phyloP scores from a whole-genome alignment of 2,797 vertebrate species.

The Pangasius sanitwongsei region DNA sequence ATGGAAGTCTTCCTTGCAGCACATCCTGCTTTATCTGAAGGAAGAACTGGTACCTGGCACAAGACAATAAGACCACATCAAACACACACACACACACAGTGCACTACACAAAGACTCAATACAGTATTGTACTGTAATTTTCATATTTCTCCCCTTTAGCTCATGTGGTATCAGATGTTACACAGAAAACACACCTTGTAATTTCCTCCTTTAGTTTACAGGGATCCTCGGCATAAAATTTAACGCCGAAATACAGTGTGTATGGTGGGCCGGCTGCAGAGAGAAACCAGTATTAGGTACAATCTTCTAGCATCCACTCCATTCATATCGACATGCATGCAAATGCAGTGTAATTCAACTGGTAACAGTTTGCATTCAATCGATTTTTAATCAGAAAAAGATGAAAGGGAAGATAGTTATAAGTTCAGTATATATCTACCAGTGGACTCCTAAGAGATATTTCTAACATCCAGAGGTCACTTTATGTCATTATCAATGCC shows the following conservation, averaged over 20 bases:
- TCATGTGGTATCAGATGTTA: background rate
- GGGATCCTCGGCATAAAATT: constrained; percentile 88
- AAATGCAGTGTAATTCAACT: background rate
- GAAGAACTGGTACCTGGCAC: constrained; percentile 85
- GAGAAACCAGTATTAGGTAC: constrained; percentile 31
- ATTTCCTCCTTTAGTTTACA: constrained; percentile 89
- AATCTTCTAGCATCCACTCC: background rate
- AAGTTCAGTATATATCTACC: background rate
- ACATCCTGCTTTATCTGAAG: constrained; percentile 89
- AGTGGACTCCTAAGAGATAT: background rate
- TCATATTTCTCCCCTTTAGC: background rate
- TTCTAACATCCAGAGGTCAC: background rate
- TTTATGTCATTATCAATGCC: background rate
- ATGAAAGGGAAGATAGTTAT: background rate
- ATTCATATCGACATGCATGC: background rate
- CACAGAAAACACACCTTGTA: constrained; percentile 76
- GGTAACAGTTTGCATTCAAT: background rate
- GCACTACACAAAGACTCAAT: background rate
- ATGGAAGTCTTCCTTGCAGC: constrained; percentile 85
- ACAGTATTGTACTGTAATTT: background rate
- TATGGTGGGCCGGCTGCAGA: constrained; percentile 84
- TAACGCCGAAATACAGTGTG: constrained; percentile 88
- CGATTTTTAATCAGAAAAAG: background rate
- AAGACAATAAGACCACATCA: constrained; percentile 10
- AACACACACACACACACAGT: background rate